Base-by-base conservation (phyloP, 2,797 vertebrate genomes). In the Pseudochaenichthys georgianus region DNA sequence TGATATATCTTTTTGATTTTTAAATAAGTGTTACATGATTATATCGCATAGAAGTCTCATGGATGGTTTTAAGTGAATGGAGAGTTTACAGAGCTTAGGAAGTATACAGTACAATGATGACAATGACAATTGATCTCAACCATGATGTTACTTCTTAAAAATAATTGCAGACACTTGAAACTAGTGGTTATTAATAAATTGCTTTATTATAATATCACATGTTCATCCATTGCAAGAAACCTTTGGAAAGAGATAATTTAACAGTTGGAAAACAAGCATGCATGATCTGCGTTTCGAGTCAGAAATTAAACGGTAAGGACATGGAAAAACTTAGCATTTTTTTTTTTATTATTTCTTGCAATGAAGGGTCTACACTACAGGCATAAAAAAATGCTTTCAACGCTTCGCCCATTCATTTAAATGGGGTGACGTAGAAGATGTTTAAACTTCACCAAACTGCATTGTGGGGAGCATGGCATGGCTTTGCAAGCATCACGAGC, bases 321-420 rank as follows among this genome's bases (percentile, higher is more conserved):
- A 0, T 48, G 21, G 9, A 9, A 13, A 55, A 13, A 34, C 9
- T 17, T 17, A 11, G 46, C 21, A 53, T 43, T 53, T 8, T 60
- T 65, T 43, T 43, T n/a, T n/a, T n/a, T n/a, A 2, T 62, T 58
- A 28, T 54, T 15, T 71, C 4, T 70, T n/a, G 3, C 42, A 60
- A 38, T 63, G 16, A 48, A 73, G 34, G 3, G 28, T 21, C 21
- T 21, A 21, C 21, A 21, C 21, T 21, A 21, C 21, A 21, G 21
- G 21, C 21, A 21, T 21, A 21, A 2, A 21, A 2, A 21, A 21
- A 21, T 21, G 21, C 21, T 21, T 21, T 21, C 21, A 21, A 21
- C 21, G 21, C 21, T 21, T 21, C 21, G 21, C 21, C 21, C 21
- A 21, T 21, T 21, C 21, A 21, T 21, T 21, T 21, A 2, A 21